Evolutionary conservation across 2,113 vertebrate genomes (phyloP).

Genomic region (Lethenteron camtschaticum): DNA sequence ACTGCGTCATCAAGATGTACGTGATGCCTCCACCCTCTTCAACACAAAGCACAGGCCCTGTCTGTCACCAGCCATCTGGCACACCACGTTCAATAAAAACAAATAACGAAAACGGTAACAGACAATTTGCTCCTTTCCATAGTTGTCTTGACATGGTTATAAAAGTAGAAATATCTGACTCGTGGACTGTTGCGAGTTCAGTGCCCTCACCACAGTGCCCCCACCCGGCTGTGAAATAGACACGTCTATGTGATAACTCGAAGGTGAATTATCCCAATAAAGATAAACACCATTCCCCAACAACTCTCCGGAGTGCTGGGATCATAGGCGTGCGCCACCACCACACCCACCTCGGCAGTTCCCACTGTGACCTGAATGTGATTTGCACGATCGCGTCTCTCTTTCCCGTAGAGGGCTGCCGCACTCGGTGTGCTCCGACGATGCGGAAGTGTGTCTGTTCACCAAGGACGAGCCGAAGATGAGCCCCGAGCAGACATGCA

Average conservation of each 20-base stretch:
- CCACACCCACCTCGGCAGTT: accelerated
- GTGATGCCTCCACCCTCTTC: slow-evolving; percentile 10
- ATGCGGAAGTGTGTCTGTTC: slow-evolving; percentile 59
- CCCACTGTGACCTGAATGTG: too few species aligned
- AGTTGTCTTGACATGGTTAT: neutral
- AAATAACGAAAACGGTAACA: neutral
- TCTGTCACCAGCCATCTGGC: too few species aligned
- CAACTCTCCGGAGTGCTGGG: neutral
- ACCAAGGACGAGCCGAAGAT: slow-evolving; percentile 50
- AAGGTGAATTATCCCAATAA: too few species aligned
- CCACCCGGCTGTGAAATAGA: too few species aligned
- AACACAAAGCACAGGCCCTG: too few species aligned
- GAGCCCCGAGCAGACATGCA: slow-evolving; percentile 49
- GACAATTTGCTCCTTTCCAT: too few species aligned
- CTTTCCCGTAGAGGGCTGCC: slow-evolving; percentile 34
- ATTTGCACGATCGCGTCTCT: neutral
- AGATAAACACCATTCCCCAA: neutral
- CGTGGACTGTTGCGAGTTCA: neutral
- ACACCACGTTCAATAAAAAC: too few species aligned
- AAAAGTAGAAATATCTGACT: neutral
- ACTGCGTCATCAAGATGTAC: slow-evolving; percentile 42
- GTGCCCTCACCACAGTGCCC: too few species aligned
- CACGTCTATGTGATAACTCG: neutral
- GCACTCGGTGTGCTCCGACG: slow-evolving; percentile 31
- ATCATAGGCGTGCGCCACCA: neutral